Evolutionary conservation across 2,797 vertebrate genomes (phyloP).

Genomic region (Melanotaenia boesemani): DNA sequence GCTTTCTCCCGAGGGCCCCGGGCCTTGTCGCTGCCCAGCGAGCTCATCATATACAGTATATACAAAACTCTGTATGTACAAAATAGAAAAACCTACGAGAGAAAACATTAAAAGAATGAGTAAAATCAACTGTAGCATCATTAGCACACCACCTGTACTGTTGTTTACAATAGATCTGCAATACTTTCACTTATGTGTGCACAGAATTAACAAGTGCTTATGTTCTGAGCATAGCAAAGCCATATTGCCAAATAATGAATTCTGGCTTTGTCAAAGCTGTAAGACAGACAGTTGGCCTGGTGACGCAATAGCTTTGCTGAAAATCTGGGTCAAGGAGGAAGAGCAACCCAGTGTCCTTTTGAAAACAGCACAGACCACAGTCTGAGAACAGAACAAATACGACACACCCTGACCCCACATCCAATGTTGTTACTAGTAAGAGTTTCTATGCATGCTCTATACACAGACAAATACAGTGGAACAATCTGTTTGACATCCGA

Average conservation of each 20-base stretch:
- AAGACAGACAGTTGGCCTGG: slow-evolving; percentile 54
- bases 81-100: slow-evolving; percentile 98
- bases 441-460: background rate
- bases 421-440: slow-evolving; percentile 10
- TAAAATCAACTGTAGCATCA: background rate
- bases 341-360: slow-evolving; percentile 70
- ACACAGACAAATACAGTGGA: background rate
- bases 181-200: slow-evolving; percentile 3
- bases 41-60: slow-evolving; percentile 99
- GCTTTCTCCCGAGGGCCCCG: slow-evolving; percentile 94
- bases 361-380: slow-evolving; percentile 51
- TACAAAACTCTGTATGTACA: slow-evolving; percentile 99
- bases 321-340: slow-evolving; percentile 80
- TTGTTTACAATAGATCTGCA: background rate
- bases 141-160: background rate
- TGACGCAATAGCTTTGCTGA: slow-evolving; percentile 68
- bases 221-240: slow-evolving; percentile 47
- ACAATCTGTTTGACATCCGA: background rate
- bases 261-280: slow-evolving; percentile 52
- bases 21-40: slow-evolving; percentile 92
- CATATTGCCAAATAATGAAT: slow-evolving; percentile 69
- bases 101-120: slow-evolving; percentile 27
- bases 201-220: slow-evolving; percentile 8
- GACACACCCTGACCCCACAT: slow-evolving; percentile 40
- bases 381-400: slow-evolving; percentile 54